A percentile compares a stretch with the other conserved stretches of the same genome.
Conservation (phyloP, 2,113 vertebrate genomes). For the Megatriorchis doriae region DNA sequence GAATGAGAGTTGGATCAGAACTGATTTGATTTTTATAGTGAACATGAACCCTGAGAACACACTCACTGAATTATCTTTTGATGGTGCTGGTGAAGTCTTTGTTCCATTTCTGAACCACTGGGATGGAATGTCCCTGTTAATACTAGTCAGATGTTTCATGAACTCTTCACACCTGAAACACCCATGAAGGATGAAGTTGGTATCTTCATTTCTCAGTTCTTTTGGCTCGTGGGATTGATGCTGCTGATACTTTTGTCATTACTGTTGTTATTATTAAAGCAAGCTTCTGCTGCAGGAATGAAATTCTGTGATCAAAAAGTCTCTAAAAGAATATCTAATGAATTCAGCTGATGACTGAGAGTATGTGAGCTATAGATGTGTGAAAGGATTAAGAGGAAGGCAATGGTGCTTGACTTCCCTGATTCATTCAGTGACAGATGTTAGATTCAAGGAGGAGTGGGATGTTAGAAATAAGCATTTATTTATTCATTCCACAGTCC, state of each 20-base stretch:
- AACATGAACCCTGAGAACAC: neutral
- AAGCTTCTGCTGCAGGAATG: neutral
- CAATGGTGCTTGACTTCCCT: neutral
- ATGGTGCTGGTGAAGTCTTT: neutral
- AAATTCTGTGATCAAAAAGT: neutral
- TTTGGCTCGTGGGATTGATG: neutral
- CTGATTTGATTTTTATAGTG: neutral
- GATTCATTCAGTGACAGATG: slow-evolving; percentile 40
- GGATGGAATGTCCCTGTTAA: neutral
- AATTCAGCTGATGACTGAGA: neutral
- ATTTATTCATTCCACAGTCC: slow-evolving; percentile 8
- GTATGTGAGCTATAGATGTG: neutral
- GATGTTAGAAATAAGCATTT: neutral
- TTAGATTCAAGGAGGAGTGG: neutral
- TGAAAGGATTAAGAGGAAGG: neutral
- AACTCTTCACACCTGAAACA: neutral
- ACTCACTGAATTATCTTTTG: neutral
- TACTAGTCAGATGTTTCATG: neutral
- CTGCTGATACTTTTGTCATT: neutral
- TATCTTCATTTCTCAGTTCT: neutral
- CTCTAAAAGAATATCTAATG: neutral
- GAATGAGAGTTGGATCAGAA: neutral
- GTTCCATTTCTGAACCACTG: neutral
- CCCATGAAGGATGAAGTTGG: neutral
- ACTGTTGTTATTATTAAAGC: neutral